phyloP scores from a whole-genome alignment of 2,797 vertebrate species.

The Esox masquinongy region DNA sequence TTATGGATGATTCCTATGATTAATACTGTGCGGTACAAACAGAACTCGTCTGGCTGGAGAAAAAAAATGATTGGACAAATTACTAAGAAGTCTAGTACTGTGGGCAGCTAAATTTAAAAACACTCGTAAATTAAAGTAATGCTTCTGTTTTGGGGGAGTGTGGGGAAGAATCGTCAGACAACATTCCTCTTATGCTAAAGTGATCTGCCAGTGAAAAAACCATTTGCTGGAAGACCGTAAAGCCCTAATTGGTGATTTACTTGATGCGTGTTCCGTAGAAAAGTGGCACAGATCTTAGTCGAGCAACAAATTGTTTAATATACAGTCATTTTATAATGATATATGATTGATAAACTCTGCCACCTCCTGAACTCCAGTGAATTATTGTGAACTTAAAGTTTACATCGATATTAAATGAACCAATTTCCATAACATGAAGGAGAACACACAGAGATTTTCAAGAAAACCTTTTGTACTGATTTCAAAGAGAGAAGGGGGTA shows the following conservation, averaged over 20 bases:
- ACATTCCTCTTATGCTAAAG: slow-evolving; percentile 26
- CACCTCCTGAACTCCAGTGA: neutral
- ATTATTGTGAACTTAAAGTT: neutral
- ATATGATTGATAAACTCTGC: neutral
- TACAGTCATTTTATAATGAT: neutral
- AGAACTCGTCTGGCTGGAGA: slow-evolving; percentile 46
- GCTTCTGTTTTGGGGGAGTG: slow-evolving; percentile 28
- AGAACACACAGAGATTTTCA: neutral
- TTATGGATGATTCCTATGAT: neutral
- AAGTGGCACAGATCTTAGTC: neutral
- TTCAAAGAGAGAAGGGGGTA: slow-evolving; percentile 22
- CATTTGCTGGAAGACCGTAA: slow-evolving; percentile 6
- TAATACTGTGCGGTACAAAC: slow-evolving; percentile 10
- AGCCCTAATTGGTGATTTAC: slow-evolving; percentile 5
- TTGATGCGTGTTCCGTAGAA: neutral
- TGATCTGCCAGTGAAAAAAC: slow-evolving; percentile 22
- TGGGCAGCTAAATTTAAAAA: slow-evolving; percentile 19
- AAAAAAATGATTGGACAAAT: slow-evolving; percentile 57
- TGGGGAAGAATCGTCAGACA: slow-evolving; percentile 31
- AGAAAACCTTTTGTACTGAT: slow-evolving; percentile 34
- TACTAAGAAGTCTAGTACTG: slow-evolving; percentile 48
- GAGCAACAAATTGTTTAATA: neutral
- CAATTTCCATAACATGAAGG: slow-evolving; percentile 6
- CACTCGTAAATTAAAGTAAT: slow-evolving; percentile 42
- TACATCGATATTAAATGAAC: neutral